A percentile compares a stretch with the other conserved stretches of the same genome.
Evolutionary conservation across 2,888 invertebrate species (phyloP).

Genomic region (Teleogryllus oceanicus): DNA sequence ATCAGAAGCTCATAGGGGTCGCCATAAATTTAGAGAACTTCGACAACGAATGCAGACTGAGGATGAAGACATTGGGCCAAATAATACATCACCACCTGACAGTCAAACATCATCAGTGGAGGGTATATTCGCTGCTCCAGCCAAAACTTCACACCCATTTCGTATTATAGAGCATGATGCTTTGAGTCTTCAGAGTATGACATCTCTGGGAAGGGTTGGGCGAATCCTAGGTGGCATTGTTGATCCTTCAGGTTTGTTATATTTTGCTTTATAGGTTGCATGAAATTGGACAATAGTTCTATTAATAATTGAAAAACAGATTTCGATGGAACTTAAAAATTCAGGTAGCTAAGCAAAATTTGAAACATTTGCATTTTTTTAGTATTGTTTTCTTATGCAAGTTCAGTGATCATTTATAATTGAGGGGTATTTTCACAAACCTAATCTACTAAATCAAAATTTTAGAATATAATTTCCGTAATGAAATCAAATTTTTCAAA

Average conservation of each 20-base stretch:
- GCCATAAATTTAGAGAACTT: constrained; percentile 77
- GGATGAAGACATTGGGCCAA: constrained; percentile 68
- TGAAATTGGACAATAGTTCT: too few species aligned
- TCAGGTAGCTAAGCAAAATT: background rate
- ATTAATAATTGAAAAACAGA: too few species aligned
- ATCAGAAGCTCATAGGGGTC: constrained; percentile 47
- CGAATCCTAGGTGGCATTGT: constrained; percentile 66
- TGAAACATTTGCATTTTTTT: background rate
- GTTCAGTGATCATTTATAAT: too few species aligned
- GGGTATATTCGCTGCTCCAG: constrained; percentile 64
- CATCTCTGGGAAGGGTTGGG: constrained; percentile 79
- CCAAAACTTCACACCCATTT: constrained; percentile 70
- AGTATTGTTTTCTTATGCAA: too few species aligned
- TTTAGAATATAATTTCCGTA: too few species aligned
- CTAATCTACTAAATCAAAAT: too few species aligned
- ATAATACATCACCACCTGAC: constrained; percentile 67
- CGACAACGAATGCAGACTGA: constrained; percentile 83
- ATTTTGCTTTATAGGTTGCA: background rate
- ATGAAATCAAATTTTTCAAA: too few species aligned
- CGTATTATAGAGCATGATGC: constrained; percentile 84
- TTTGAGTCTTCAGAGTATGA: constrained; percentile 82
- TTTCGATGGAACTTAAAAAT: background rate
- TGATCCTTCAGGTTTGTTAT: constrained; percentile 34
- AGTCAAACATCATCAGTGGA: constrained; percentile 77
- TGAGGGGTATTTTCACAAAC: too few species aligned